Percentiles rank a stretch among this genome's conserved stretches.
Evolutionary conservation across 2,113 vertebrate genomes (phyloP).

Genomic region (Polypterus senegalus): DNA sequence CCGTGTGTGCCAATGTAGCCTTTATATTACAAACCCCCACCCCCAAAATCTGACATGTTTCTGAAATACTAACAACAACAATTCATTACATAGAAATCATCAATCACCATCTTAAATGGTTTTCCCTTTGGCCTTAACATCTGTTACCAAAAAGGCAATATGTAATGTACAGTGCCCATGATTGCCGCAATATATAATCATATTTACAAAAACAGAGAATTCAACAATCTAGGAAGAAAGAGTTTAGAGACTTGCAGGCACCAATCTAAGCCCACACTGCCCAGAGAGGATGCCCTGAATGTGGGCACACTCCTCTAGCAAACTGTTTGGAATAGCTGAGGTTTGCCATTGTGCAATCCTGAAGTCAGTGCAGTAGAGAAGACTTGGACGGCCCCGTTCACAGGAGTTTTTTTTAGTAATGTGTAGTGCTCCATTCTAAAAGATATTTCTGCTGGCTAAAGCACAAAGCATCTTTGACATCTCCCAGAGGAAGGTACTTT

Average conservation of each 20-base stretch:
- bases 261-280: constrained; percentile 11
- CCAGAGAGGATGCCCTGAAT: constrained; percentile 15
- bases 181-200: constrained; percentile 40
- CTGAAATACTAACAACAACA: constrained; percentile 49
- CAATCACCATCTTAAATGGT: constrained; percentile 57
- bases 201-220: constrained; percentile 20
- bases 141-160: constrained; percentile 55
- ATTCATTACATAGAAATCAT: constrained; percentile 57
- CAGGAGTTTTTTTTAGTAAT: too few relatives aligned
- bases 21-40: constrained; percentile 7
- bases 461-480: constrained; percentile 43
- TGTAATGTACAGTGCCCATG: constrained; percentile 43
- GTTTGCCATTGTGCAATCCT: constrained; percentile 13
- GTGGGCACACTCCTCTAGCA: constrained; percentile 8
- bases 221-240: constrained; percentile 21
- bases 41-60: constrained; percentile 35
- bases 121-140: constrained; percentile 74
- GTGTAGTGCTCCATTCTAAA: constrained; percentile 16
- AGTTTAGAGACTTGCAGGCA: constrained; percentile 15
- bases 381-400: too few relatives aligned
- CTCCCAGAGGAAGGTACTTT: constrained; percentile 30
- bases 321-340: constrained; percentile 13
- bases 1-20: constrained; percentile 39
- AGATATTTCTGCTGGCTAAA: constrained; percentile 33
- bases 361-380: constrained; percentile 8